Evolutionary conservation across 1,140 invertebrate species (phyloP).

Genomic region (Pectinophora gossypiella): DNA sequence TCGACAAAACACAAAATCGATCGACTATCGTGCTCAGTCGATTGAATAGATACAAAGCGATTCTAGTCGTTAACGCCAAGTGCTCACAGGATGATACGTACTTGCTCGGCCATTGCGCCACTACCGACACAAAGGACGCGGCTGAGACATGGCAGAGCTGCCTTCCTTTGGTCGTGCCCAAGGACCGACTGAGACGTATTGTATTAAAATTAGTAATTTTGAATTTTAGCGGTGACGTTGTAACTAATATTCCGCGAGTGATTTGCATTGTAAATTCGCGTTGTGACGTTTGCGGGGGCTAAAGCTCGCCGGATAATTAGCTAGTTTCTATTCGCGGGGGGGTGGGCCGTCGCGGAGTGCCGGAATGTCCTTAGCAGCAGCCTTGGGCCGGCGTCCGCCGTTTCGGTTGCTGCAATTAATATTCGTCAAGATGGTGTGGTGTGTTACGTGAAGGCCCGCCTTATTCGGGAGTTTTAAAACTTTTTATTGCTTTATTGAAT

Average conservation of each 20-base stretch:
- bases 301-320: slow-evolving; percentile 72
- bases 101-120: slow-evolving; percentile 58
- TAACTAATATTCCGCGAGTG: slow-evolving; percentile 69
- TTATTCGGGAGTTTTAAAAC: slow-evolving; percentile 21
- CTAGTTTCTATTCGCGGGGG: slow-evolving; percentile 68
- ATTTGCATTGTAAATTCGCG: slow-evolving; percentile 74
- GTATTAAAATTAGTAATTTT: slow-evolving; percentile 74
- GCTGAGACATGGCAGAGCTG: slow-evolving; percentile 46
- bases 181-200: slow-evolving; percentile 63
- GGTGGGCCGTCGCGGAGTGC: slow-evolving; percentile 26
- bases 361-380: slow-evolving; percentile 50
- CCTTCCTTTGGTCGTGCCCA: slow-evolving; percentile 58
- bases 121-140: slow-evolving; percentile 16
- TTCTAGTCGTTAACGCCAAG: slow-evolving; percentile 15
- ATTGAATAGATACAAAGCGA: slow-evolving; percentile 24
- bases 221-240: slow-evolving; percentile 65
- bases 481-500: slow-evolving; percentile 6
- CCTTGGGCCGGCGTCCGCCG: slow-evolving; percentile 25
- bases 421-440: slow-evolving; percentile 22
- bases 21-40: slow-evolving; percentile 41
- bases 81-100: slow-evolving; percentile 44
- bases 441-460: slow-evolving; percentile 16
- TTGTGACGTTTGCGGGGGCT: slow-evolving; percentile 57
- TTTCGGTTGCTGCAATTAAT: slow-evolving; percentile 31
- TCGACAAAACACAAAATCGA: slow-evolving; percentile 53